These are phyloP conservation scores for Gouania willdenowi DNA, from an alignment of 2,797 vertebrate genomes.

Conservation along the genomic window DNA sequence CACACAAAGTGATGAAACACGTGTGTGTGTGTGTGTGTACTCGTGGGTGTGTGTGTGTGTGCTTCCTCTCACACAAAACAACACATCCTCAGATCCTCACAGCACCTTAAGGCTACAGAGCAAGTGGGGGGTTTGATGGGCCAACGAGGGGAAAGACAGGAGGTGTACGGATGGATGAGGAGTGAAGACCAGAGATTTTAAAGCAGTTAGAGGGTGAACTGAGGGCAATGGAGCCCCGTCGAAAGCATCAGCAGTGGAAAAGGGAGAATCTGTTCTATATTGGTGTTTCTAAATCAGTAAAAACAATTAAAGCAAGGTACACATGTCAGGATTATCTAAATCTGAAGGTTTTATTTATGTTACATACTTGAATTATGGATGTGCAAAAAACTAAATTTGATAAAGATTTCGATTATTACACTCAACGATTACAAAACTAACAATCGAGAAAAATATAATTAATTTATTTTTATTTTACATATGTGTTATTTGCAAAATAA, in stretches of 20 bases:
- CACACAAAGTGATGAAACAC: too few species aligned
- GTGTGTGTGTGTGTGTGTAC: neutral
- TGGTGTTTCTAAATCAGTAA: constrained; percentile 4
- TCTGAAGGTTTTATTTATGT: too few species aligned
- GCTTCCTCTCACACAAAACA: constrained; percentile 20
- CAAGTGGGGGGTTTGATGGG: constrained; percentile 18
- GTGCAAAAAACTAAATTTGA: too few species aligned
- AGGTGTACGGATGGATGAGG: neutral
- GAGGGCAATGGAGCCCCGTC: constrained; percentile 46
- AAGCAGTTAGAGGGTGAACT: constrained; percentile 49
- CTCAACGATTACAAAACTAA: too few species aligned
- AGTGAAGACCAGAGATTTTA: constrained; percentile 12
- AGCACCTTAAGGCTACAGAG: constrained; percentile 41
- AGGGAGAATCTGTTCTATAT: too few species aligned
- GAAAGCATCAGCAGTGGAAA: constrained; percentile 22
- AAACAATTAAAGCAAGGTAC: neutral
- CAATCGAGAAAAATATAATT: too few species aligned
- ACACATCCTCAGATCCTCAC: constrained; percentile 6
- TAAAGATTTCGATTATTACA: too few species aligned
- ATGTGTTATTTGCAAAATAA: too few species aligned
- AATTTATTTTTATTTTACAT: too few species aligned
- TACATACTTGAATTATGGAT: too few species aligned
- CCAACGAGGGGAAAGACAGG: neutral
- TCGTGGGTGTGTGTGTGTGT: constrained; percentile 3
- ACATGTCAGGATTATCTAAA: too few species aligned